Conservation (phyloP, 2,888 invertebrate genomes). For the Rotaria socialis region DNA sequence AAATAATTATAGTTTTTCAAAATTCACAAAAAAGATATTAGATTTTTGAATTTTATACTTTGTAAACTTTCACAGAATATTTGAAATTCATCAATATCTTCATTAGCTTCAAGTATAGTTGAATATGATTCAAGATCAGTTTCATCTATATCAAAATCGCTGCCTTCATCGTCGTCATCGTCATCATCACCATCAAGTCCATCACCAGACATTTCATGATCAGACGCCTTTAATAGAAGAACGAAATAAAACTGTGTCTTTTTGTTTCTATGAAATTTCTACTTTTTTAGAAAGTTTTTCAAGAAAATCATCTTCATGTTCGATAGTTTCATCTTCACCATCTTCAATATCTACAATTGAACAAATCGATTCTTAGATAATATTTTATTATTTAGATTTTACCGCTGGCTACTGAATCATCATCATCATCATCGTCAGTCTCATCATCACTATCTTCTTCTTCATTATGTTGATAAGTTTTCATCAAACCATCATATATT, state of each 20-base stretch:
- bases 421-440: slow-evolving; percentile 63
- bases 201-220: slow-evolving; percentile 66
- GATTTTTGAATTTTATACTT: background rate
- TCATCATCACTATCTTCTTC: slow-evolving; percentile 47
- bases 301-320: background rate
- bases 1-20: background rate
- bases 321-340: slow-evolving; percentile 12
- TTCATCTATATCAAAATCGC: slow-evolving; percentile 70
- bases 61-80: slow-evolving; percentile 76
- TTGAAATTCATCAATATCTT: slow-evolving; percentile 80
- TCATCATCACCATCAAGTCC: slow-evolving; percentile 78
- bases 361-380: background rate
- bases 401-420: slow-evolving; percentile 57
- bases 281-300: background rate
- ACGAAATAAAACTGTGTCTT: background rate
- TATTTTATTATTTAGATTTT: background rate
- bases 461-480: slow-evolving; percentile 73
- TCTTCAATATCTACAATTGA: background rate
- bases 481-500: slow-evolving; percentile 84
- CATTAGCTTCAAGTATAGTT: slow-evolving; percentile 83
- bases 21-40: background rate
- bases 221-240: background rate
- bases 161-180: slow-evolving; percentile 74
- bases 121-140: slow-evolving; percentile 83
- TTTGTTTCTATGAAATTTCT: background rate